Percentiles rank a stretch among this genome's conserved stretches.
phyloP scores from a whole-genome alignment of 2,113 vertebrate species.

The Macquaria ambigua region DNA sequence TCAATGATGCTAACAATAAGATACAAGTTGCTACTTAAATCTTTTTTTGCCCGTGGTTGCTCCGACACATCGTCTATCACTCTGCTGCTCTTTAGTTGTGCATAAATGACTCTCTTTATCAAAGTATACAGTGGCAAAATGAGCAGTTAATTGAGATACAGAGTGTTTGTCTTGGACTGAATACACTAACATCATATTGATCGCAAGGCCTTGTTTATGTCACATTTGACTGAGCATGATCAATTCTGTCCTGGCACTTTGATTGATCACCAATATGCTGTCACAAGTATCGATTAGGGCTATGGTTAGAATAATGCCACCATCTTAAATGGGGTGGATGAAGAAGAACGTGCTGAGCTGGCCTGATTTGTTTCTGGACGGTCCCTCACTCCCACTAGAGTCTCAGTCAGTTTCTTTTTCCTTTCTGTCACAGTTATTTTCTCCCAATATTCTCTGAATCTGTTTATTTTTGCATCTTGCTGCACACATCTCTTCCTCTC shows the following conservation, averaged over 20 bases:
- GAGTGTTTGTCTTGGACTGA: slow-evolving; percentile 71
- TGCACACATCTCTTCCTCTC: slow-evolving; percentile 25
- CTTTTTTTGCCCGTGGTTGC: not conserved
- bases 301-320: slow-evolving; percentile 81
- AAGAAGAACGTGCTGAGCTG: slow-evolving; percentile 68
- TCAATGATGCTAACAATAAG: slow-evolving; percentile 5
- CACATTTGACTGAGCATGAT: slow-evolving; percentile 84
- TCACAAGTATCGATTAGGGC: slow-evolving; percentile 76
- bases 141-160: slow-evolving; percentile 83
- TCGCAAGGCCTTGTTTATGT: slow-evolving; percentile 80
- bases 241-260: slow-evolving; percentile 81
- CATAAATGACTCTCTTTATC: slow-evolving; percentile 77
- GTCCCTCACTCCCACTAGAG: not conserved
- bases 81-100: slow-evolving; percentile 35
- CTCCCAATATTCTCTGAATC: slow-evolving; percentile 2
- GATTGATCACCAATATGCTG: slow-evolving; percentile 84
- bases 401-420: not conserved
- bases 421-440: slow-evolving; percentile 22
- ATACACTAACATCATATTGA: slow-evolving; percentile 73
- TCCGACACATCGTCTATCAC: slow-evolving; percentile 63
- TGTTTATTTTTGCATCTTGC: slow-evolving; percentile 45
- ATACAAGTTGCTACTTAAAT: not conserved
- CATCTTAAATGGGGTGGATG: slow-evolving; percentile 65
- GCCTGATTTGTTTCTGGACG: slow-evolving; percentile 45
- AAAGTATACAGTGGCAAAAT: slow-evolving; percentile 54